These are phyloP conservation scores for Pygoscelis adeliae DNA, from an alignment of 2,113 vertebrate species.

Conservation along the genomic window DNA sequence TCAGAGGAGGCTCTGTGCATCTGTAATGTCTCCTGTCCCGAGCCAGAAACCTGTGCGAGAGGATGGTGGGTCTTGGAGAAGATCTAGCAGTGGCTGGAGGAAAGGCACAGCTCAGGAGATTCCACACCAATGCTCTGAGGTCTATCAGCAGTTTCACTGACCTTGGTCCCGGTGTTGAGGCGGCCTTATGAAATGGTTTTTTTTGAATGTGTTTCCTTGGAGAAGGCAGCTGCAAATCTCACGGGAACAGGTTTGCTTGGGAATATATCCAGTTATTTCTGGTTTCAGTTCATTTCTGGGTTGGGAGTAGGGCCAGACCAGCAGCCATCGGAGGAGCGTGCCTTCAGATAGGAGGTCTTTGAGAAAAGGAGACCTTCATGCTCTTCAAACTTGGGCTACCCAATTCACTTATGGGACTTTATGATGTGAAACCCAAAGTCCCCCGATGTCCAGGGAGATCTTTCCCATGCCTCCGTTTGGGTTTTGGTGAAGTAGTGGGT, in stretches of 20 bases:
- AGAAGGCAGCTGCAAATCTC: neutral
- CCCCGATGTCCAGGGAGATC: too few species aligned
- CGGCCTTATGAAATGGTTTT: neutral
- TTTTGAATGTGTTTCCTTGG: neutral
- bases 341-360: neutral
- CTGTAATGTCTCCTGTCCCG: neutral
- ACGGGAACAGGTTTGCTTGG: neutral
- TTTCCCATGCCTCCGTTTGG: neutral
- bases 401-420: neutral
- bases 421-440: neutral
- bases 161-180: neutral
- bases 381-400: neutral
- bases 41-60: neutral
- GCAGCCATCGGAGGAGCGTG: rapidly evolving
- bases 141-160: neutral
- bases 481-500: neutral
- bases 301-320: neutral
- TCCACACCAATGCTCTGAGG: neutral
- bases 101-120: neutral
- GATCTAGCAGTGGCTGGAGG: neutral
- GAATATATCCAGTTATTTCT: neutral
- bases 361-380: neutral
- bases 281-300: neutral
- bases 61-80: rapidly evolving
- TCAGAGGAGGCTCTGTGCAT: neutral